Evolutionary conservation across 2,888 invertebrate species (phyloP), one percentile per base, ranked within the genome.

Genomic region (Hedya salicella): DNA sequence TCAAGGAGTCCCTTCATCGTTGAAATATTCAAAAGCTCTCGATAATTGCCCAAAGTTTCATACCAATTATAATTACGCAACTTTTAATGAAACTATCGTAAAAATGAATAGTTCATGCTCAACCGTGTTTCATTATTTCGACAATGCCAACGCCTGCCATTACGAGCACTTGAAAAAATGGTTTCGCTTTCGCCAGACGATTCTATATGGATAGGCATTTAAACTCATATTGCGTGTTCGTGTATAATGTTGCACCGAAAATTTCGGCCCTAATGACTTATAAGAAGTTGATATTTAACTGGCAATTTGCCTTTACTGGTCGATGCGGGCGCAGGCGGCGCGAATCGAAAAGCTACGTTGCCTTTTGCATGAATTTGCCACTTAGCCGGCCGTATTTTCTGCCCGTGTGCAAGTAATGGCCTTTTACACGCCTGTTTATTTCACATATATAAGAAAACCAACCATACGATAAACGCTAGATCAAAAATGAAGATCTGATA

Each of bases 1-100:
- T 36, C 36, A 36, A 36, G 11, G 36, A 36, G 13, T 1, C 36
- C 6, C 36, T 36, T 11, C 36, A 6, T 3, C 6, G 25, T n/a
- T 19, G 42, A 40, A 21, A 50, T 46, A 19, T 42, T 48, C 32
- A 6, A 52, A 52, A 59, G 52, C 46, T 30, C 59, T 30, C 50
- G 21, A 25, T 65, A 32, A 44, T 42, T 32, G 14, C 44, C n/a
- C 50, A 25, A 44, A 8, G 44, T 40, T 40, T 54, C 65, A 40
- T 61, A 54, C 54, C 60, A 66, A 61, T 66, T 61, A 66, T 16
- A 54, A 61, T 66, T 60, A 16, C 53, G 39, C 30, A 66, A 66
- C 65, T 39, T 60, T 61, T 66, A 66, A 66, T 66, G 54, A 49
- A 61, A 65, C 59, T 65, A 49, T 66, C 54, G 17, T 66, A 66